Evolutionary conservation across 1,140 invertebrate species (phyloP).

Genomic region (Drosophila tsacasi): DNA sequence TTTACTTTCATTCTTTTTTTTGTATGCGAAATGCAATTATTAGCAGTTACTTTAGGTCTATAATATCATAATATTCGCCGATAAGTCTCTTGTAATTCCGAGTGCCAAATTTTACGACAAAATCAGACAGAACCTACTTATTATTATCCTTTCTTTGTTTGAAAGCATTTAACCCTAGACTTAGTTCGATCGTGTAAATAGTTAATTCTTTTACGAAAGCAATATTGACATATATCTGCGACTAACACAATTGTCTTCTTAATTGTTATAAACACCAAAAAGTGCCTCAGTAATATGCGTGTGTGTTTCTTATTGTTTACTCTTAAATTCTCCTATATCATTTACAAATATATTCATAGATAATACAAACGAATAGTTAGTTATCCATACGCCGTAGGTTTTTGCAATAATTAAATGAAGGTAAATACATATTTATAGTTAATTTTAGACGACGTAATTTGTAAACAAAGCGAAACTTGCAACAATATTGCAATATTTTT

Average conservation of each 20-base stretch:
- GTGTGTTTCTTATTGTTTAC: conserved; percentile 57
- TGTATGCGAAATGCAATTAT: conserved; percentile 47
- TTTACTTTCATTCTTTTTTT: conserved; percentile 21
- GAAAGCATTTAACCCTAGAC: conserved; percentile 43
- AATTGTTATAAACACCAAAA: conserved; percentile 82
- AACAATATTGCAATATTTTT: conserved; percentile 54
- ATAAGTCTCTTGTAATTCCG: conserved; percentile 51
- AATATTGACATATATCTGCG: conserved; percentile 48
- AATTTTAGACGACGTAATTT: conserved; percentile 61
- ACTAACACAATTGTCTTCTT: conserved; percentile 65
- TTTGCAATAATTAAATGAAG: conserved; percentile 43
- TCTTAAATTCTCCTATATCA: conserved; percentile 55
- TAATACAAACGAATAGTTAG: conserved; percentile 47
- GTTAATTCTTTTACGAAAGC: conserved; percentile 47
- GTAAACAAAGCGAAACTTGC: conserved; percentile 43
- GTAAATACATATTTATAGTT: conserved; percentile 67
- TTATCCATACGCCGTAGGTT: conserved; percentile 39
- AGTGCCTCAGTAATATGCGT: conserved; percentile 77
- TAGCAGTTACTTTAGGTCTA: conserved; percentile 44
- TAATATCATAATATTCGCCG: conserved; percentile 26
- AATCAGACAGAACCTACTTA: conserved; percentile 36
- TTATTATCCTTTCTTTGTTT: conserved; percentile 12
- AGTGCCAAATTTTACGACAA: conserved; percentile 69
- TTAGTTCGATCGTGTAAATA: conserved; percentile 68
- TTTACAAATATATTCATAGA: conserved; percentile 41